These are phyloP conservation scores for Pelusios castaneus DNA, from an alignment of 2,113 vertebrate species.

Conservation along the genomic window DNA sequence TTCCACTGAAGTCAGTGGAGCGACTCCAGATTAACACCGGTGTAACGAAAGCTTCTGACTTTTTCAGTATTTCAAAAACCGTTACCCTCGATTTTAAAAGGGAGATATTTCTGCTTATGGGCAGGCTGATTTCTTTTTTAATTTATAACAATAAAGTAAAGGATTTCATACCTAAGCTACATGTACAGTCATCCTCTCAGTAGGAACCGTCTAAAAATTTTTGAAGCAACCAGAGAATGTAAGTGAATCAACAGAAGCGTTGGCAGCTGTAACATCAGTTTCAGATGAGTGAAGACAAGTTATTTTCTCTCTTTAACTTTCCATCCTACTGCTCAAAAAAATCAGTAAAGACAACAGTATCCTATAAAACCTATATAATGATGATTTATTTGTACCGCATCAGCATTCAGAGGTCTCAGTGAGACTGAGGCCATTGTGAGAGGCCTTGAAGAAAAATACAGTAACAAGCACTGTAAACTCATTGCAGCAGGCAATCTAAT, in stretches of 20 bases:
- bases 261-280: neutral
- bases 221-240: neutral
- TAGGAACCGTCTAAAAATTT: neutral
- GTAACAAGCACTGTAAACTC: neutral
- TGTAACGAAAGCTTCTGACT: accelerated
- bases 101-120: neutral
- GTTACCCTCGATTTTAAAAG: neutral
- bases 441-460: neutral
- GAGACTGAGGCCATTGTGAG: neutral
- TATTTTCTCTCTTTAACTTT: neutral
- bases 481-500: accelerated
- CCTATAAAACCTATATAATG: neutral
- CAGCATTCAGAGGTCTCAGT: accelerated
- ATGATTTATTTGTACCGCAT: accelerated
- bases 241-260: neutral
- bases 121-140: neutral
- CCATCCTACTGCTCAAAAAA: accelerated
- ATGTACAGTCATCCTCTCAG: neutral
- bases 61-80: neutral
- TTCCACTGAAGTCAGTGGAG: neutral
- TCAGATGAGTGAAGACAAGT: neutral
- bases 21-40: accelerated
- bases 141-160: neutral
- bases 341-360: accelerated
- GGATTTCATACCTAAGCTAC: neutral